Evolutionary conservation across 1,140 invertebrate genomes (phyloP).

Genomic region (Meloidogyne chitwoodi): DNA sequence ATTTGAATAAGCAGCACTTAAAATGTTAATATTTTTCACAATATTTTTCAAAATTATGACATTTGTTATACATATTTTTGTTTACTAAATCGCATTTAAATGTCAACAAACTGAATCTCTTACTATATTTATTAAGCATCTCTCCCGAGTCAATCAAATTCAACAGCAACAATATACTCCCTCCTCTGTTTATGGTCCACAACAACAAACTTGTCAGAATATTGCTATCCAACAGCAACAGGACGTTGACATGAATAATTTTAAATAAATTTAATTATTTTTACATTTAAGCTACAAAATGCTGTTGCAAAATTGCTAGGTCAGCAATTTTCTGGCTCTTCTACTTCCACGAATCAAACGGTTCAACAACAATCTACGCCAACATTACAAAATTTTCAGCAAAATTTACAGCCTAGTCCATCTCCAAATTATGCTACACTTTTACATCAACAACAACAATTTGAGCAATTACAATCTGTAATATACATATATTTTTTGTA

Average conservation of each 20-base stretch:
- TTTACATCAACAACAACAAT: conserved; percentile 8
- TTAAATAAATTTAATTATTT: background rate
- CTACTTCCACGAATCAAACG: background rate
- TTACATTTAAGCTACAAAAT: conserved; percentile 9
- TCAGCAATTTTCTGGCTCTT: background rate
- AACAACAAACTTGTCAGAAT: conserved; percentile 2
- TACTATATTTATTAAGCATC: background rate
- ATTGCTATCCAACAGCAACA: conserved; percentile 15
- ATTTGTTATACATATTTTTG: too few species aligned
- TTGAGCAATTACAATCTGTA: conserved; percentile 20
- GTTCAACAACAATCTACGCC: background rate
- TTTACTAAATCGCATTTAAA: too few species aligned
- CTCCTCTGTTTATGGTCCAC: background rate
- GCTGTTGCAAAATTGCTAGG: conserved; percentile 11
- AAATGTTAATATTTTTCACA: too few species aligned
- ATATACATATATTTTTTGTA: background rate
- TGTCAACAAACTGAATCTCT: background rate
- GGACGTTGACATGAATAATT: background rate
- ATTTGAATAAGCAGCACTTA: too few species aligned
- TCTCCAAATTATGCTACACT: conserved; percentile 2
- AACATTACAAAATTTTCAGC: background rate
- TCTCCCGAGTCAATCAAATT: background rate
- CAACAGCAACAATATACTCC: background rate
- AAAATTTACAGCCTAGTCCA: background rate
- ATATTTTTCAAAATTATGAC: too few species aligned